Evolutionary conservation across 2,797 vertebrate genomes (phyloP).

Genomic region (Threskiornis aethiopicus): DNA sequence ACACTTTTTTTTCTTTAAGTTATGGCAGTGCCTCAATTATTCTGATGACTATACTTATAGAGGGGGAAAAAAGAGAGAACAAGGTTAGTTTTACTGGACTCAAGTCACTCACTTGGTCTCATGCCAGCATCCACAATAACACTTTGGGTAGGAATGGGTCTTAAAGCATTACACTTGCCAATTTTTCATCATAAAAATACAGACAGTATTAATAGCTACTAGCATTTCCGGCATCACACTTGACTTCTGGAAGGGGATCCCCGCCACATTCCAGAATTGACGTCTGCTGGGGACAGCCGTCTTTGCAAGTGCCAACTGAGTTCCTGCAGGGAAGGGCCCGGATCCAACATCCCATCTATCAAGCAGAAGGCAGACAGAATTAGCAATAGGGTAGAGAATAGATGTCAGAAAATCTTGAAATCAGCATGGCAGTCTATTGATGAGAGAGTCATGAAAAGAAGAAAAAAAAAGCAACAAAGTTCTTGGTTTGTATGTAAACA

Average conservation of each 20-base stretch:
- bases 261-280: conserved; percentile 59
- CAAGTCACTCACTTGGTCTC: background rate
- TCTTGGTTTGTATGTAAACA: background rate
- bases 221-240: conserved; percentile 56
- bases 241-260: conserved; percentile 70
- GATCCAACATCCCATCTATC: conserved; percentile 34
- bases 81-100: background rate
- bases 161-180: conserved; percentile 5
- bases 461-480: background rate
- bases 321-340: conserved; percentile 24
- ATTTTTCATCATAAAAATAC: conserved; percentile 48
- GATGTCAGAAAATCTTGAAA: background rate
- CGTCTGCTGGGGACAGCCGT: conserved; percentile 28
- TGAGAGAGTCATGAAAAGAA: background rate
- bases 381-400: background rate
- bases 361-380: background rate
- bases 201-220: conserved; percentile 61
- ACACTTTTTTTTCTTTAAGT: background rate
- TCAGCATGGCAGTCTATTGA: background rate
- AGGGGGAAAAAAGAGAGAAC: background rate
- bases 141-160: background rate
- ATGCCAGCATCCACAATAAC: background rate
- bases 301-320: conserved; percentile 29
- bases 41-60: background rate
- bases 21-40: background rate